Evolutionary conservation across 2,888 invertebrate species (phyloP).

Genomic region (Xestia c-nigrum): DNA sequence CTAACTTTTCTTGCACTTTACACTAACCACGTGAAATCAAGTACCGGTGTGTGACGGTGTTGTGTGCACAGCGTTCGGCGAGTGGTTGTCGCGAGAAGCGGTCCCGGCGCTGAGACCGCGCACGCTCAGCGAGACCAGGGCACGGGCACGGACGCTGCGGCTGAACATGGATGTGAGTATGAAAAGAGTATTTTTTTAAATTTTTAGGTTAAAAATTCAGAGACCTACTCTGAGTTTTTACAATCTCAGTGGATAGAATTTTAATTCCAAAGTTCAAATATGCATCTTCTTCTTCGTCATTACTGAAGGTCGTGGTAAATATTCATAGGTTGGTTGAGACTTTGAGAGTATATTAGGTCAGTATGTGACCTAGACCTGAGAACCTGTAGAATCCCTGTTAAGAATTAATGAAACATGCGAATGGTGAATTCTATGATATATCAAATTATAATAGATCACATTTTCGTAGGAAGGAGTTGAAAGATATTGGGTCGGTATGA

Average conservation of each 20-base stretch:
- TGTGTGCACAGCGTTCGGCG: conserved; percentile 85
- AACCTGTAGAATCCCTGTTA: conserved; percentile 10
- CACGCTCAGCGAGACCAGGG: conserved; percentile 80
- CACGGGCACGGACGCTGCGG: conserved; percentile 79
- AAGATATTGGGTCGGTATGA: not conserved
- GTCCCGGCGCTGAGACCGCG: conserved; percentile 82
- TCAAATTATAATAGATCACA: no score
- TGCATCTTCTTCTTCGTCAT: not conserved
- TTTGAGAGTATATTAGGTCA: not conserved
- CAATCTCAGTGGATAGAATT: not conserved
- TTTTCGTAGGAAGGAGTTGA: not conserved
- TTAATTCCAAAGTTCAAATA: not conserved
- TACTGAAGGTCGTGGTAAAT: not conserved
- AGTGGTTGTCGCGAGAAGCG: conserved; percentile 87
- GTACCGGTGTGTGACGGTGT: conserved; percentile 67
- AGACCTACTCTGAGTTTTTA: not conserved
- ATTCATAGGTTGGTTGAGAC: not conserved
- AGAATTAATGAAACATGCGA: not conserved
- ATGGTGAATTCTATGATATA: not conserved
- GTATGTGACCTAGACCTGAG: conserved; percentile 6
- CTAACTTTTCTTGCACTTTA: conserved; percentile 27
- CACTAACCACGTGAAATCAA: conserved; percentile 38
- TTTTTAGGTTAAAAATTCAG: not conserved
- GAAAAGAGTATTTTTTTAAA: not conserved
- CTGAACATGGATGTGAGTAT: conserved; percentile 85